These are phyloP conservation scores for Mugil cephalus DNA, from an alignment of 2,113 vertebrate species.

Conservation along the genomic window DNA sequence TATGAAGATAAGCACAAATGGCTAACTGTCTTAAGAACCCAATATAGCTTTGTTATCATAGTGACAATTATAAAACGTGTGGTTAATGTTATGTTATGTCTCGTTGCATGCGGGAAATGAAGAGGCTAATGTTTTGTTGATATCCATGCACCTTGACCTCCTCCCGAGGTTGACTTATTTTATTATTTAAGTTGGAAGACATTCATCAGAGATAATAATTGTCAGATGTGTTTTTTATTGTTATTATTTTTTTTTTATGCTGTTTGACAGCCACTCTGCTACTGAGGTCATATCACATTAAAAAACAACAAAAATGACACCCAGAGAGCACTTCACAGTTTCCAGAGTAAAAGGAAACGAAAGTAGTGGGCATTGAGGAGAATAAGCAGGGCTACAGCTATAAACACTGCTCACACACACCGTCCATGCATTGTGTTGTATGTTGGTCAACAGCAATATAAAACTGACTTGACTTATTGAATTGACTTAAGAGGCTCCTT, in stretches of 20 bases:
- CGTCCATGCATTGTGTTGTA: background rate
- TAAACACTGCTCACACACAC: background rate
- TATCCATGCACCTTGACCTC: background rate
- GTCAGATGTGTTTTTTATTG: too few relatives aligned
- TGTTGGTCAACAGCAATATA: too few relatives aligned
- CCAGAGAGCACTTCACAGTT: background rate
- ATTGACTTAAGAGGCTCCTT: too few relatives aligned
- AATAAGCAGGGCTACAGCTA: background rate
- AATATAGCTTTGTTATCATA: background rate
- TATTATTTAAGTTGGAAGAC: background rate
- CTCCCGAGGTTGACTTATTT: background rate
- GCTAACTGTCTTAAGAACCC: too few relatives aligned
- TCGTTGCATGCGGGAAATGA: background rate
- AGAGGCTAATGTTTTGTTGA: background rate
- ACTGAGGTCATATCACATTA: conserved; percentile 14
- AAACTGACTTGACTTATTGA: too few relatives aligned
- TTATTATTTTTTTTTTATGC: background rate
- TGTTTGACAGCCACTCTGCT: background rate
- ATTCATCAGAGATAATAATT: too few relatives aligned
- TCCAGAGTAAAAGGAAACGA: conserved; percentile 53
- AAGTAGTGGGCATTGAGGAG: conserved; percentile 7
- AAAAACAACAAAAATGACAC: background rate
- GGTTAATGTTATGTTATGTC: background rate
- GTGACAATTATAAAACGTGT: background rate
- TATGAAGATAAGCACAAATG: background rate